A percentile compares a stretch with the other conserved stretches of the same genome.
Evolutionary conservation across 2,888 invertebrate species (phyloP).

Genomic region (Hyposoter didymator): DNA sequence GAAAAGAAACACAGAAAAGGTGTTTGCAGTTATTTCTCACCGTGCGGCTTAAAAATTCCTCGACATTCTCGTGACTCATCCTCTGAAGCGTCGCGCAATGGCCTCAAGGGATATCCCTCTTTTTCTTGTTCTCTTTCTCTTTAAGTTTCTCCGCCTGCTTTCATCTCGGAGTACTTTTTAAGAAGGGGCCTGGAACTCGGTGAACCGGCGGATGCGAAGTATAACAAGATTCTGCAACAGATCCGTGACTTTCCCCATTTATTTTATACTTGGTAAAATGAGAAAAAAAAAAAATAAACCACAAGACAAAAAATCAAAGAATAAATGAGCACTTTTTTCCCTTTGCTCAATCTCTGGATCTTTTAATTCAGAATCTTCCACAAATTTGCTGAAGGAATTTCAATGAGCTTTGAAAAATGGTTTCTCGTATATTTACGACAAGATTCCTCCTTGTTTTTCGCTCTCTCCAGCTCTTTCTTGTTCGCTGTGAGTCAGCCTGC

Average conservation of each 20-base stretch:
- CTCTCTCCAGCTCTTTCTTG: background rate
- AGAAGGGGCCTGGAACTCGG: constrained; percentile 18
- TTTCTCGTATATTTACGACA: constrained; percentile 31
- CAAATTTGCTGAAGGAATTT: constrained; percentile 55
- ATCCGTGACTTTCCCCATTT: constrained; percentile 28
- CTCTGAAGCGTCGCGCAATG: constrained; percentile 40
- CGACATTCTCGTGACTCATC: constrained; percentile 59
- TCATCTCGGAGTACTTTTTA: constrained; percentile 37
- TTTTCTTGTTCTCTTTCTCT: constrained; percentile 7
- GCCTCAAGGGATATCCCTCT: constrained; percentile 41
- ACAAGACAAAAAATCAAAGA: background rate
- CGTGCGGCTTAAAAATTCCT: constrained; percentile 61
- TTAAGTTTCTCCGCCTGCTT: constrained; percentile 55
- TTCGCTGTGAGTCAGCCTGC: constrained; percentile 33
- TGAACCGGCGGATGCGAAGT: constrained; percentile 2
- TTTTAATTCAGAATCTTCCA: constrained; percentile 31
- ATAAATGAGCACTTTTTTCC: background rate
- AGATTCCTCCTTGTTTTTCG: constrained; percentile 14
- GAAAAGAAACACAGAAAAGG: constrained; percentile 22
- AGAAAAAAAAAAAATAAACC: background rate
- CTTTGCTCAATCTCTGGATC: constrained; percentile 2
- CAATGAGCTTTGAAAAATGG: constrained; percentile 54
- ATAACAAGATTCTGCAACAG: constrained; percentile 29
- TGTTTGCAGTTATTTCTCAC: constrained; percentile 43
- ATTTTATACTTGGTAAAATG: background rate